Evolutionary conservation across 2,113 vertebrate genomes (phyloP).

Genomic region (Empidonax traillii): DNA sequence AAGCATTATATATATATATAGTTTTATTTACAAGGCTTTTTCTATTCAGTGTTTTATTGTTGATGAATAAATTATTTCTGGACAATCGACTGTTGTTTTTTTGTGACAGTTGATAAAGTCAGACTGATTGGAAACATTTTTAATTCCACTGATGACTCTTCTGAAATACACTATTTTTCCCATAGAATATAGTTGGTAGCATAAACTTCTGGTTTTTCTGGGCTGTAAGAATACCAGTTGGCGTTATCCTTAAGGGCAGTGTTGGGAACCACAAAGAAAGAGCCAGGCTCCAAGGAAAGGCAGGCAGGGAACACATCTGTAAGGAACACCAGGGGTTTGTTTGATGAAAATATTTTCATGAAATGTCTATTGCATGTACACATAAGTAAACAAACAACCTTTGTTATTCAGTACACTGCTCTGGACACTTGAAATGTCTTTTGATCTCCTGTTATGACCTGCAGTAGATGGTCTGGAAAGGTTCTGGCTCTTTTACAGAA

Average conservation of each 20-base stretch:
- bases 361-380: neutral
- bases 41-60: conserved; percentile 78
- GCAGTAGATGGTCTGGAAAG: neutral
- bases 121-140: neutral
- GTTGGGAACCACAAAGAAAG: neutral
- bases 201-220: neutral
- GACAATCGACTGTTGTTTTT: conserved; percentile 69
- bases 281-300: neutral
- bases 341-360: neutral
- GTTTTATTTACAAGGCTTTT: conserved; percentile 82
- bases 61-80: conserved; percentile 83
- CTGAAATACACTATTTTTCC: neutral
- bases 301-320: neutral
- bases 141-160: neutral
- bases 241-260: neutral
- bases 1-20: conserved; percentile 82
- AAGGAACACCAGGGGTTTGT: neutral
- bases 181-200: neutral
- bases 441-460: neutral
- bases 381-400: neutral
- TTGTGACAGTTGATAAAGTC: conserved; percentile 57
- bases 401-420: neutral
- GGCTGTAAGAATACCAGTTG: neutral
- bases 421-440: neutral
- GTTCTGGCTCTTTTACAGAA: neutral